Evolutionary conservation across 2,888 invertebrate genomes (phyloP), one percentile per base, ranked within the genome.

Genomic region (Lysandra coridon): DNA sequence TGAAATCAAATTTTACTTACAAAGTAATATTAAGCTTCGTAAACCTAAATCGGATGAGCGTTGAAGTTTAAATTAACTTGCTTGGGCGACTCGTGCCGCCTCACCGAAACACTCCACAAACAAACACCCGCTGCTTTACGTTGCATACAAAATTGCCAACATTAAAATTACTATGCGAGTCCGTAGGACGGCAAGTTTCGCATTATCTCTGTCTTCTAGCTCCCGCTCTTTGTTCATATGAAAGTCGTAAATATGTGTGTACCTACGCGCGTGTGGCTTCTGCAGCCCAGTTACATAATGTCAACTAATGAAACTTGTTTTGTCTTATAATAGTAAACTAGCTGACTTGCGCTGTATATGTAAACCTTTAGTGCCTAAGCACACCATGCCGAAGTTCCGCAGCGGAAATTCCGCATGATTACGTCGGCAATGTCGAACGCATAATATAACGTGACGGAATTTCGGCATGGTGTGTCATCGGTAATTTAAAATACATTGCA

Each of bases 61-160:
- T 87, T 87, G 87, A 91, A 92, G 91, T 91, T 91, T 90, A 91
- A 92, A 92, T 91, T 92, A 91, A 89, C 91, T 91, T 90, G 91
- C 90, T 76, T 90, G 88, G 88, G 86, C 86, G 80, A 83, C 84
- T 84, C 82, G 86, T 83, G 84, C 85, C 86, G 84, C 83, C 83
- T 84, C 80, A 80, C 80, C 81, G 80, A 80, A 82, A 87, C 86
- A 88, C 87, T 88, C 89, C 87, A 86, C 87, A 89, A 90, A 89
- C 89, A 88, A 86, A 84, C 84, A 82, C 83, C 83, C 82, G 82
- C 84, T 83, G 81, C 82, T 85, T 83, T 83, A 85, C 84, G 86
- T 86, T 88, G 90, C 90, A 91, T 90, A 90, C 89, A 89, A 91
- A 74, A 91, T 90, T 88, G 88, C 85, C 83, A 85, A 84, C 85